A percentile compares a stretch with the other conserved stretches of the same genome.
phyloP scores from a whole-genome alignment of 1,140 invertebrate species.

The Pissodes strobi region DNA sequence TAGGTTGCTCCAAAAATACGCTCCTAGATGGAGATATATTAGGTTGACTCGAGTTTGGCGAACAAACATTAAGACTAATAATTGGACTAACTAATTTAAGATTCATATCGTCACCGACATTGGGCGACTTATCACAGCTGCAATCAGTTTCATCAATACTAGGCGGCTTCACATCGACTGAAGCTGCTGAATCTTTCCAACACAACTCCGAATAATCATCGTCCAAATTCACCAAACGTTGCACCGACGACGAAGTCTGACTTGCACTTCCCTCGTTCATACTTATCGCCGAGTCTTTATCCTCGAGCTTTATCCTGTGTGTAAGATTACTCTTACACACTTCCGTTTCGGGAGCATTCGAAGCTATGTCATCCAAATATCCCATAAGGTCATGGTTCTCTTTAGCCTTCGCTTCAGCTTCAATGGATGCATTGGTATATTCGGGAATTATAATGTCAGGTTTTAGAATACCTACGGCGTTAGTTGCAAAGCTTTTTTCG shows the following conservation, averaged over 20 bases:
- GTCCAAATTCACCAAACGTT: neutral
- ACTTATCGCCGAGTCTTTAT: slow-evolving; percentile 9
- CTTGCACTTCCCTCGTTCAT: no score
- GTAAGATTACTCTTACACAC: neutral
- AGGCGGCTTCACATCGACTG: no score
- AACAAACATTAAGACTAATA: neutral
- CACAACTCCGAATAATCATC: neutral
- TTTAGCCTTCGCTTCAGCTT: no score
- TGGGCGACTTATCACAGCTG: slow-evolving; percentile 5
- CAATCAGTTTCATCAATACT: neutral
- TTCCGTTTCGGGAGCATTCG: no score
- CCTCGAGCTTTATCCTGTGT: neutral
- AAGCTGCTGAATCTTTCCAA: no score
- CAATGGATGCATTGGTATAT: no score
- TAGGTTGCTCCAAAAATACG: neutral
- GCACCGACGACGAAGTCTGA: no score
- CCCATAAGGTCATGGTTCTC: no score
- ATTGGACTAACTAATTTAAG: no score
- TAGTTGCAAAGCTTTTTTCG: neutral
- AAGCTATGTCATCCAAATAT: no score
- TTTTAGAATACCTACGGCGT: neutral
- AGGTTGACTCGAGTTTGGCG: neutral
- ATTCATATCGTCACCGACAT: neutral
- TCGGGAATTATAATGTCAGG: no score
- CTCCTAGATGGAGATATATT: no score